These are phyloP conservation scores for Trichonephila inaurata DNA, from an alignment of 1,140 invertebrate species.

Conservation along the genomic window DNA sequence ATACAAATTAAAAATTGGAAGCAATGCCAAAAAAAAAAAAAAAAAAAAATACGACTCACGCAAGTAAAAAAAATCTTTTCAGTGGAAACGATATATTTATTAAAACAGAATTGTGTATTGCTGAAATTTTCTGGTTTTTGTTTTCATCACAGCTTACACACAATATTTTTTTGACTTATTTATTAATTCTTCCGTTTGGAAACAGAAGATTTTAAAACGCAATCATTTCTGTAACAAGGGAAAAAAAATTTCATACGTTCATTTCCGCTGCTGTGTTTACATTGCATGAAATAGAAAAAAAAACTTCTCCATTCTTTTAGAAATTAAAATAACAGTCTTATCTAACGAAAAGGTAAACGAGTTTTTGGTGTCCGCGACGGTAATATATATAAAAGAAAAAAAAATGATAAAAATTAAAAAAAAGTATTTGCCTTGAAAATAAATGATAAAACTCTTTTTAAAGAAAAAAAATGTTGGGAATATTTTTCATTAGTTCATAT, in stretches of 20 bases:
- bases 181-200: not conserved
- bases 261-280: not conserved
- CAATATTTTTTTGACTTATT: not conserved
- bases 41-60: too few relatives aligned
- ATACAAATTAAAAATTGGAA: too few relatives aligned
- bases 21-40: too few relatives aligned
- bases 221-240: not conserved
- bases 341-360: conserved; percentile 6
- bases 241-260: not conserved
- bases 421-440: not conserved
- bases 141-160: not conserved
- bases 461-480: too few relatives aligned
- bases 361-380: not conserved
- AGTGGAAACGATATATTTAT: too few relatives aligned
- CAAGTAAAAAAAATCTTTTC: too few relatives aligned
- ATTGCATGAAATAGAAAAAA: not conserved
- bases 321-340: conserved; percentile 32
- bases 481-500: too few relatives aligned
- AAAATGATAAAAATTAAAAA: not conserved
- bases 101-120: not conserved
- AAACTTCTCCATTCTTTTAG: not conserved
- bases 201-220: not conserved
- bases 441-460: not conserved
- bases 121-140: not conserved
- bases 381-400: not conserved